Evolutionary conservation across 2,888 invertebrate species (phyloP).

Genomic region (Drosophila percnosoma): DNA sequence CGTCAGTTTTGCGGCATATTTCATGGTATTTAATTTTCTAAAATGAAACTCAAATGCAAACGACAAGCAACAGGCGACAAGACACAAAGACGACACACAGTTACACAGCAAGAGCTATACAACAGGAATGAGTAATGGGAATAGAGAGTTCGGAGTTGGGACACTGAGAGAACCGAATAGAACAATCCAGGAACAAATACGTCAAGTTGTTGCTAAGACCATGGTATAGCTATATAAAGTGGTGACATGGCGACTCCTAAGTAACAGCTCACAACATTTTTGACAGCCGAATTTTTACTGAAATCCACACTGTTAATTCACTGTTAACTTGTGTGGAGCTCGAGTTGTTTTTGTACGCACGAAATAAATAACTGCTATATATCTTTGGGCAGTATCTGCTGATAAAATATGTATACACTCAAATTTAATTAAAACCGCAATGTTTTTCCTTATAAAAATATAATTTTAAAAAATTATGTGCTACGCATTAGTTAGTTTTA

Average conservation of each 20-base stretch:
- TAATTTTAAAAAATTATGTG: background rate
- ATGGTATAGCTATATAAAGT: background rate
- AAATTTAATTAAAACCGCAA: background rate
- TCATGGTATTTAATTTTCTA: background rate
- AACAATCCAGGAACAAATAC: background rate
- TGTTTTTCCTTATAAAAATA: background rate
- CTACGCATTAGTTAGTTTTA: background rate
- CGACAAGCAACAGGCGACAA: background rate
- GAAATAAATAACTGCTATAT: background rate
- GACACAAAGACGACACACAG: background rate
- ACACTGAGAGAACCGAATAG: background rate
- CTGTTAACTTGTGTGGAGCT: background rate
- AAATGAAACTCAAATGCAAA: constrained; percentile 1
- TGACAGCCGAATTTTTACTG: background rate
- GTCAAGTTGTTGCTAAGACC: background rate
- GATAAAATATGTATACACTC: background rate
- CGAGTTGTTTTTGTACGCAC: background rate
- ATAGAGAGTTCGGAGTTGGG: background rate
- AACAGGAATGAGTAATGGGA: background rate
- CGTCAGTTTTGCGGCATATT: background rate
- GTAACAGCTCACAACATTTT: background rate
- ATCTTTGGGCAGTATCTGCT: background rate
- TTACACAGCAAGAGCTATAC: background rate
- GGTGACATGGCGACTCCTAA: background rate
- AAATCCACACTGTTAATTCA: background rate